A percentile compares a stretch with the other conserved stretches of the same genome.
phyloP scores from a whole-genome alignment of 2,113 vertebrate species.

The Gopherus flavomarginatus region DNA sequence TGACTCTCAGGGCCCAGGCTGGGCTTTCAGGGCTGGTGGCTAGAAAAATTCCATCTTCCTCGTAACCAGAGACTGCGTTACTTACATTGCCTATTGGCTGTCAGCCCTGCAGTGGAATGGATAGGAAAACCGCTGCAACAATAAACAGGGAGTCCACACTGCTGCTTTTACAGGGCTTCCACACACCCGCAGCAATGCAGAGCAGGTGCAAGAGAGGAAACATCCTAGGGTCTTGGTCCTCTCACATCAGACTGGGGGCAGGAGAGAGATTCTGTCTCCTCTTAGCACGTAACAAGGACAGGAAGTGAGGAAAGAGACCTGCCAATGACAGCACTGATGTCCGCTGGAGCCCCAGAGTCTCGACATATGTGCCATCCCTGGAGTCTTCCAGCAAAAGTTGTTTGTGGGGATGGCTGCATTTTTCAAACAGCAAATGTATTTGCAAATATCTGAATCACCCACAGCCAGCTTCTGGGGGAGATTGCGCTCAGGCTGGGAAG shows the following conservation, averaged over 20 bases:
- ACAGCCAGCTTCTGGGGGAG: no score
- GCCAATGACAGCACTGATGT: no score
- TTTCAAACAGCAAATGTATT: no score
- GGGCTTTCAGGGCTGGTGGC: accelerated
- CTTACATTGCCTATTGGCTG: no score
- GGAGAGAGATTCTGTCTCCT: background rate
- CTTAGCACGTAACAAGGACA: background rate
- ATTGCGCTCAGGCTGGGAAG: no score
- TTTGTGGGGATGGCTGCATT: no score
- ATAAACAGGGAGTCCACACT: accelerated
- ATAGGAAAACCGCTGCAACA: background rate
- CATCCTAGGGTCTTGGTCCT: background rate
- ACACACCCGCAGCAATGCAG: background rate
- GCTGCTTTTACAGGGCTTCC: background rate
- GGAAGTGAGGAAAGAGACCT: background rate
- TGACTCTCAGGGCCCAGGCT: background rate
- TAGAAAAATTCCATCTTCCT: background rate
- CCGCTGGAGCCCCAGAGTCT: no score
- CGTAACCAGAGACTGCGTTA: background rate
- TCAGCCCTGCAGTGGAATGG: background rate
- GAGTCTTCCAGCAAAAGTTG: no score
- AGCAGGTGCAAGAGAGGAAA: background rate
- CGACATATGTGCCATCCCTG: no score
- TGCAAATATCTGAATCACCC: no score
- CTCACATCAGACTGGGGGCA: background rate